Evolutionary conservation across 1,140 invertebrate species (phyloP).

Genomic region (Camponotus pennsylvanicus): DNA sequence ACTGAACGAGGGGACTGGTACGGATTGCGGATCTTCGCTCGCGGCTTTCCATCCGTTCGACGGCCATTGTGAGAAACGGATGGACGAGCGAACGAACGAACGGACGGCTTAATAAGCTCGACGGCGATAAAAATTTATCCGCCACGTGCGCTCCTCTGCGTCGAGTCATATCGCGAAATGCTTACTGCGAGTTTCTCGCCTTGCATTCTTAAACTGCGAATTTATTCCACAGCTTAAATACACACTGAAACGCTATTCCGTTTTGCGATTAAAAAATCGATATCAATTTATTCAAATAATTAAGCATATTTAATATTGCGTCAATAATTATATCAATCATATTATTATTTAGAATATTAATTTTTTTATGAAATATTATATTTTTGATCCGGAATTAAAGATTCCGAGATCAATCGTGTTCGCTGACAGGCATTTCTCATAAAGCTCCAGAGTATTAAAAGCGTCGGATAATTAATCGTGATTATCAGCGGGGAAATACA

Average conservation of each 20-base stretch:
- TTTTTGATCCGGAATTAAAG: neutral
- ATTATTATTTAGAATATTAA: slow-evolving; percentile 8
- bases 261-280: neutral
- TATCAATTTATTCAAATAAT: neutral
- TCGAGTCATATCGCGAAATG: slow-evolving; percentile 24
- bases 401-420: neutral
- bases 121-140: slow-evolving; percentile 83
- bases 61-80: slow-evolving; percentile 81
- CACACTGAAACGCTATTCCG: neutral
- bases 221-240: neutral
- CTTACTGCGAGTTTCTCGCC: neutral
- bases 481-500: slow-evolving; percentile 67
- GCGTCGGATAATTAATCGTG: slow-evolving; percentile 64
- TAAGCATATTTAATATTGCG: slow-evolving; percentile 4
- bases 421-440: neutral
- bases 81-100: slow-evolving; percentile 75
- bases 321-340: slow-evolving; percentile 1
- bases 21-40: slow-evolving; percentile 50
- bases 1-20: slow-evolving; percentile 67
- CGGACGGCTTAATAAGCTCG: slow-evolving; percentile 73
- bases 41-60: slow-evolving; percentile 67
- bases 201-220: neutral
- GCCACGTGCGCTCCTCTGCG: slow-evolving; percentile 61
- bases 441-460: neutral
- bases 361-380: neutral